Evolutionary conservation across 1,140 invertebrate species (phyloP).

Genomic region (Gonatopus flavifemur): DNA sequence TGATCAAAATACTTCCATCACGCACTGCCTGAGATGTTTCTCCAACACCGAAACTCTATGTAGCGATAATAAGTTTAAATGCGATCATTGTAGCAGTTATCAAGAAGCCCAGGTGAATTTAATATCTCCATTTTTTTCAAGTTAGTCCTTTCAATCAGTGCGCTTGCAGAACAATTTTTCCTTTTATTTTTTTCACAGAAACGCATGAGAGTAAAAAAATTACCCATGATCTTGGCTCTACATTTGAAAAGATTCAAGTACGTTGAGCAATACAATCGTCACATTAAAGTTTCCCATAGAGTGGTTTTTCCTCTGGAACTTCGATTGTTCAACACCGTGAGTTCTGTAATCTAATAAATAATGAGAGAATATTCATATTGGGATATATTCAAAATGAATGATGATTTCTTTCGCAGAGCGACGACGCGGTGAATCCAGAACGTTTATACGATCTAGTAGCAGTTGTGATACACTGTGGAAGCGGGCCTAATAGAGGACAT

Average conservation of each 20-base stretch:
- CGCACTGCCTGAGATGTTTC: slow-evolving; percentile 96
- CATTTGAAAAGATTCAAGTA: slow-evolving; percentile 99
- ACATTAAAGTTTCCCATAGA: slow-evolving; percentile 98
- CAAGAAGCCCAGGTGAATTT: slow-evolving; percentile 89
- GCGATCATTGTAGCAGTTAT: slow-evolving; percentile 98
- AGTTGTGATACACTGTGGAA: slow-evolving; percentile 99
- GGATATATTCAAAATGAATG: not conserved
- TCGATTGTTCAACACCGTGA: slow-evolving; percentile 95
- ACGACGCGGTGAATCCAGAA: slow-evolving; percentile 97
- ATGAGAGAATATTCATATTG: slow-evolving; percentile 2
- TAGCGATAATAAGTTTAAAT: slow-evolving; percentile 99
- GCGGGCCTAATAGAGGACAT: slow-evolving; percentile 97
- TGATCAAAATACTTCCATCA: slow-evolving; percentile 99
- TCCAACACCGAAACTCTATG: slow-evolving; percentile 99
- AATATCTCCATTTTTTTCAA: not conserved
- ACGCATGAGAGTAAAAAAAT: slow-evolving; percentile 96
- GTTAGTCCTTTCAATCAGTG: not conserved
- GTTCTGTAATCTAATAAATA: slow-evolving; percentile 28
- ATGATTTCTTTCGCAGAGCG: slow-evolving; percentile 68
- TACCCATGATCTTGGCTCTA: slow-evolving; percentile 95
- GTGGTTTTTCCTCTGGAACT: slow-evolving; percentile 98
- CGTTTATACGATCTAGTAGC: slow-evolving; percentile 97
- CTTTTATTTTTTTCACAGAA: slow-evolving; percentile 65
- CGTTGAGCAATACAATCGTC: slow-evolving; percentile 97
- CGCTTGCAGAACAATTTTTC: too few species aligned